phyloP scores from a whole-genome alignment of 2,888 invertebrate species.

The Andrena bucephala region DNA sequence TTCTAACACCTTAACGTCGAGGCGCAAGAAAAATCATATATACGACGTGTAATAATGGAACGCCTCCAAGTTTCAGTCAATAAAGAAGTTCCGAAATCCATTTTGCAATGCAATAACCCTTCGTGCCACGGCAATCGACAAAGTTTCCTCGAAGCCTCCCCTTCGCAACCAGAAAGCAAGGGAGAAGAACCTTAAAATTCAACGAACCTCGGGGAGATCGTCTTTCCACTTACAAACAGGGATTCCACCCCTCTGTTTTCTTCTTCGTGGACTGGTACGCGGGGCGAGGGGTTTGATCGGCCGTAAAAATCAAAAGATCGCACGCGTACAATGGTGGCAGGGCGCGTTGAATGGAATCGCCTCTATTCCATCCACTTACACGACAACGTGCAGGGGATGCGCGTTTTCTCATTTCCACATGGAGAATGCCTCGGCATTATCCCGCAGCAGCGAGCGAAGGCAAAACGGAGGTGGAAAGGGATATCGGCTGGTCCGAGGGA shows the following conservation, averaged over 20 bases:
- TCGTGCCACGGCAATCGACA: conserved; percentile 55
- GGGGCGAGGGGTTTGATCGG: conserved; percentile 30
- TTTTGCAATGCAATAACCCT: conserved; percentile 72
- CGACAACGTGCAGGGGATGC: neutral
- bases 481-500: conserved; percentile 1
- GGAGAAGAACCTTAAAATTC: conserved; percentile 63
- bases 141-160: conserved; percentile 51
- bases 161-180: neutral
- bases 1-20: neutral
- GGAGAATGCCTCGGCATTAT: conserved; percentile 17
- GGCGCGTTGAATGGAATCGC: conserved; percentile 13
- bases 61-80: conserved; percentile 53
- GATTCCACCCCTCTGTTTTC: conserved; percentile 34
- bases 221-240: conserved; percentile 52
- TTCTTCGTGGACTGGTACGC: neutral
- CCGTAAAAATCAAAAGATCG: conserved; percentile 46
- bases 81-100: conserved; percentile 59
- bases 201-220: conserved; percentile 62
- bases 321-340: conserved; percentile 6
- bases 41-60: conserved; percentile 57
- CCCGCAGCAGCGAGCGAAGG: neutral
- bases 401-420: conserved; percentile 31
- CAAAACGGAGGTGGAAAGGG: neutral
- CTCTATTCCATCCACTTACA: conserved; percentile 26
- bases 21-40: conserved; percentile 51